Evolutionary conservation across 2,888 invertebrate species (phyloP).

Genomic region (Limnephilus marmoratus): DNA sequence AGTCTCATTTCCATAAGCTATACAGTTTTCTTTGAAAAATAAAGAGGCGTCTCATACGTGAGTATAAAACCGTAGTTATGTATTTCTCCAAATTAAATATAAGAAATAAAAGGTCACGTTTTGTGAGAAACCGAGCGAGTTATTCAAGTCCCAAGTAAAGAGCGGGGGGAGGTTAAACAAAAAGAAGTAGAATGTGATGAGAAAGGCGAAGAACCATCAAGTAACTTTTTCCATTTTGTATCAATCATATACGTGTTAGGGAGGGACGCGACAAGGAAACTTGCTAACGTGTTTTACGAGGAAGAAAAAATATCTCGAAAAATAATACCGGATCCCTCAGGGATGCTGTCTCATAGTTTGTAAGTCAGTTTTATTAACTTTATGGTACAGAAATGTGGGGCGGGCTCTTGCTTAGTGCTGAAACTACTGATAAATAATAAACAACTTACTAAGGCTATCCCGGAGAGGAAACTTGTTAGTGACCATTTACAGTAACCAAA

Average conservation of each 20-base stretch:
- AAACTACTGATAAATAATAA: slow-evolving; percentile 30
- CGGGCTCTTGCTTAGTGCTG: not conserved
- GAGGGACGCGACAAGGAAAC: slow-evolving; percentile 62
- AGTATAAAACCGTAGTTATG: not conserved
- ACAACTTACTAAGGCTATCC: not conserved
- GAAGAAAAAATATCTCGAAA: slow-evolving; percentile 53
- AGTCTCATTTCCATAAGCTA: not conserved
- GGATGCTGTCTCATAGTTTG: slow-evolving; percentile 47
- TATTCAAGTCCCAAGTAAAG: not conserved
- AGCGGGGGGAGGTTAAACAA: slow-evolving; percentile 43
- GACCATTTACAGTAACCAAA: not conserved
- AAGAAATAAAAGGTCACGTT: slow-evolving; percentile 29
- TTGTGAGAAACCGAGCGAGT: slow-evolving; percentile 38
- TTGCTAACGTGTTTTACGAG: slow-evolving; percentile 61
- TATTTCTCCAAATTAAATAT: not conserved
- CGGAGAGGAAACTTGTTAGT: not conserved
- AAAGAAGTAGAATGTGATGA: slow-evolving; percentile 61
- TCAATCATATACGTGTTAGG: slow-evolving; percentile 67
- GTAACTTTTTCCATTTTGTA: slow-evolving; percentile 66
- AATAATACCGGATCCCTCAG: slow-evolving; percentile 9
- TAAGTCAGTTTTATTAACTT: slow-evolving; percentile 61
- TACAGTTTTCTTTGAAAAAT: not conserved
- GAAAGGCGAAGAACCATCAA: slow-evolving; percentile 64
- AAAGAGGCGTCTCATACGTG: not conserved
- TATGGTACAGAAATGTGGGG: slow-evolving; percentile 17